phyloP scores from a whole-genome alignment of 2,113 vertebrate genomes.

The Paramisgurnus dabryanus region DNA sequence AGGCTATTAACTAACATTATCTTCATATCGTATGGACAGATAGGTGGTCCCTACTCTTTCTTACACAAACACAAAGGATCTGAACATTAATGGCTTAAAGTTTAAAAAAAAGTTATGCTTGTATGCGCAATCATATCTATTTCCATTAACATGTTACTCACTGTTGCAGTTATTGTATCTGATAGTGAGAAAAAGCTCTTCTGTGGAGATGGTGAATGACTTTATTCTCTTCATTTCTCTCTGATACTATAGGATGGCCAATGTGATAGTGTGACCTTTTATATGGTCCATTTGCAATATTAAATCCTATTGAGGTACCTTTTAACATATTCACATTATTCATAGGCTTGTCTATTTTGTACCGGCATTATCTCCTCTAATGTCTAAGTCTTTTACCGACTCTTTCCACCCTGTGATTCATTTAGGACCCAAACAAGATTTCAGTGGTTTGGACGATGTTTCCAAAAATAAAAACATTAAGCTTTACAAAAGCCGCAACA shows the following conservation, averaged over 20 bases:
- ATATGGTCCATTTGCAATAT: constrained; percentile 32
- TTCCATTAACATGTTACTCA: constrained; percentile 34
- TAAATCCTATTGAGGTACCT: constrained; percentile 7
- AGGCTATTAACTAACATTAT: too few relatives aligned
- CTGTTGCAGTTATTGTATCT: constrained; percentile 2
- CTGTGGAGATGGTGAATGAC: not conserved
- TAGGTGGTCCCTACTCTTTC: too few relatives aligned
- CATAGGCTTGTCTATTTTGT: constrained; percentile 2
- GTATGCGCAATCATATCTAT: constrained; percentile 60
- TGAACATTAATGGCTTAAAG: not conserved
- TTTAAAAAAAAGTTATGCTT: not conserved
- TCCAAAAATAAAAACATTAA: constrained; percentile 39
- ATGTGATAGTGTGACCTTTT: constrained; percentile 45
- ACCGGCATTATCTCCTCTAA: constrained; percentile 39
- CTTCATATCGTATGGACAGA: too few relatives aligned
- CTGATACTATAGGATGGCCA: constrained; percentile 30
- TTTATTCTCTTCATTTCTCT: constrained; percentile 22
- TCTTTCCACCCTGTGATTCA: constrained; percentile 27
- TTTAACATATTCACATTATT: constrained; percentile 34
- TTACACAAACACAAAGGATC: not conserved
- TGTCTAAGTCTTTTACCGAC: constrained; percentile 38
- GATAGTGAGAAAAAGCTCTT: not conserved
- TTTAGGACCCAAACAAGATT: not conserved
- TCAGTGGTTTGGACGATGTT: constrained; percentile 22
- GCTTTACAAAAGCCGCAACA: constrained; percentile 1